Conservation (phyloP, 2,888 invertebrate species). For the Xylota sylvarum region DNA sequence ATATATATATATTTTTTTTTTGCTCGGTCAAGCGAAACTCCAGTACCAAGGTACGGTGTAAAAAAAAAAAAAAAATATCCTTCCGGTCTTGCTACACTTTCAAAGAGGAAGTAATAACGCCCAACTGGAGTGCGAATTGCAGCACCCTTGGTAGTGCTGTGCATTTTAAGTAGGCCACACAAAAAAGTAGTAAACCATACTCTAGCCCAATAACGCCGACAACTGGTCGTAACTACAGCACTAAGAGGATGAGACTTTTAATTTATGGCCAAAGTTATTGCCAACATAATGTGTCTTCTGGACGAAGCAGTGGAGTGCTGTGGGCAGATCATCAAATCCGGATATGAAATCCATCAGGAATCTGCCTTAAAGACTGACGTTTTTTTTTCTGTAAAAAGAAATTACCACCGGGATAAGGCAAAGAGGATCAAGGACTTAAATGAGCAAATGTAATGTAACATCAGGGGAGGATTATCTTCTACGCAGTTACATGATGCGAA, state of each 20-base stretch:
- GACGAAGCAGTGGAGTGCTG: background rate
- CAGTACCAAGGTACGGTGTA: background rate
- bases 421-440: constrained; percentile 48
- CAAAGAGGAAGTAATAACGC: constrained; percentile 12
- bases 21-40: constrained; percentile 15
- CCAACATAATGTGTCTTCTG: constrained; percentile 42
- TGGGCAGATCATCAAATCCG: constrained; percentile 3
- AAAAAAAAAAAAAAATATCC: background rate
- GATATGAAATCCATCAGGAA: constrained; percentile 34
- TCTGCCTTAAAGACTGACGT: constrained; percentile 30
- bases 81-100: background rate
- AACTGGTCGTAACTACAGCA: background rate
- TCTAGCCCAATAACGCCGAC: background rate
- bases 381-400: constrained; percentile 37
- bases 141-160: constrained; percentile 22
- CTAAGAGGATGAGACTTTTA: constrained; percentile 63
- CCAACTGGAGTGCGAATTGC: constrained; percentile 9
- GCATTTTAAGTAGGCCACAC: constrained; percentile 35
- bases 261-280: constrained; percentile 70
- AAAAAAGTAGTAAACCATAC: background rate
- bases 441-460: constrained; percentile 54
- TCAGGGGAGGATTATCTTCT: constrained; percentile 33
- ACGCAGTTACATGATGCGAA: constrained; percentile 29
- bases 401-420: constrained; percentile 39
- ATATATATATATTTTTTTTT: background rate